Conservation (phyloP, 2,113 vertebrate species). For the Chascanopsetta lugubris region DNA sequence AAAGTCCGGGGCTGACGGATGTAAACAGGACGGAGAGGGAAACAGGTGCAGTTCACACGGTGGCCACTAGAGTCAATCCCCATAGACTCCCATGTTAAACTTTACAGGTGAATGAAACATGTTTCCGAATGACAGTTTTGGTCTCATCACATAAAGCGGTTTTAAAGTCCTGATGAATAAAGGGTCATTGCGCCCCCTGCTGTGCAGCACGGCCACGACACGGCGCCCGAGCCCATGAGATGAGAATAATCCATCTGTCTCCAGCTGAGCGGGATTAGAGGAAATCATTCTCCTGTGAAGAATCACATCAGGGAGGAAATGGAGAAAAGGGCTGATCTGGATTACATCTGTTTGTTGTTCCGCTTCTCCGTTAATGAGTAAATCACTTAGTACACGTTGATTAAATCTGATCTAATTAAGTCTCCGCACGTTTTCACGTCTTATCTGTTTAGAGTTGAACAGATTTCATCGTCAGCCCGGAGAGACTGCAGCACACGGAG, state of each 20-base stretch:
- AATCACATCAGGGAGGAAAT: conserved; percentile 8
- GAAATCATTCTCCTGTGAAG: conserved; percentile 7
- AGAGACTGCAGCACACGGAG: background rate
- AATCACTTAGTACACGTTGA: conserved; percentile 22
- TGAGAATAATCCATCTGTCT: conserved; percentile 41
- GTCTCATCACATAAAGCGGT: conserved; percentile 12
- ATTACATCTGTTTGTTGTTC: conserved; percentile 10
- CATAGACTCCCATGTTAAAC: too few relatives aligned
- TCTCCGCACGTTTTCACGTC: background rate
- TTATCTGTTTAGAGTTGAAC: background rate
- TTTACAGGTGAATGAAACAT: too few relatives aligned
- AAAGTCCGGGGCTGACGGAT: too few relatives aligned
- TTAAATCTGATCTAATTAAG: conserved; percentile 16
- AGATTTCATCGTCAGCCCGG: conserved; percentile 3
- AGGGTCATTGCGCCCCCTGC: background rate
- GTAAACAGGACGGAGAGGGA: too few relatives aligned
- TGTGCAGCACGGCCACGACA: too few relatives aligned
- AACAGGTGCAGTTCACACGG: too few relatives aligned
- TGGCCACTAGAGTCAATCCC: too few relatives aligned
- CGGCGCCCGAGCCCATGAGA: too few relatives aligned
- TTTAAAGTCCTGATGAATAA: conserved; percentile 20
- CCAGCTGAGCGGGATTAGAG: conserved; percentile 21
- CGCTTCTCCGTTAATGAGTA: conserved; percentile 7
- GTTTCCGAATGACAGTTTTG: conserved; percentile 3
- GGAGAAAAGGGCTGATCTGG: conserved; percentile 1